phyloP scores from a whole-genome alignment of 2,797 vertebrate genomes.

The Takifugu ocellatus region DNA sequence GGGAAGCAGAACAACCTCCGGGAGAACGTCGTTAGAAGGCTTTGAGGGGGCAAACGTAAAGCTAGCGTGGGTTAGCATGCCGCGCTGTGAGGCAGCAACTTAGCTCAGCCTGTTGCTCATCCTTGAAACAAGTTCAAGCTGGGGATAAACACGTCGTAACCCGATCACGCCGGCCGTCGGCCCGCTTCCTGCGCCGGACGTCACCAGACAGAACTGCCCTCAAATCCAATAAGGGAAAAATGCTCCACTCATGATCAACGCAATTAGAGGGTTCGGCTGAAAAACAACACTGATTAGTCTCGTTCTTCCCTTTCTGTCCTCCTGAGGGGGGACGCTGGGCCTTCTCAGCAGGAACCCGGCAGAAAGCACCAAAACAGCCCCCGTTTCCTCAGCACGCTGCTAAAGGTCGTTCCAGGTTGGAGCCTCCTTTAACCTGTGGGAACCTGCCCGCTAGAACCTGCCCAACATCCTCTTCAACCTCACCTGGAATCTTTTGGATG shows the following conservation, averaged over 20 bases:
- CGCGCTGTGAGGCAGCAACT: too few species aligned
- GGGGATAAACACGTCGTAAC: slow-evolving; percentile 9
- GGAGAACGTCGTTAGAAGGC: too few species aligned
- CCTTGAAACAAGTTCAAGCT: slow-evolving; percentile 1
- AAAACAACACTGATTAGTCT: slow-evolving; percentile 39
- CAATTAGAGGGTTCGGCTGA: slow-evolving; percentile 30
- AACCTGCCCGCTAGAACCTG: slow-evolving; percentile 11
- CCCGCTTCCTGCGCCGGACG: slow-evolving; percentile 15
- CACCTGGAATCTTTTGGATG: slow-evolving; percentile 1
- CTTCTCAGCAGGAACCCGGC: not conserved
- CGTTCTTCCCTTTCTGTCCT: slow-evolving; percentile 29
- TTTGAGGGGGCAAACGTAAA: too few species aligned
- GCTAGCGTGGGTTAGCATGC: too few species aligned
- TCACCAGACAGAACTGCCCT: slow-evolving; percentile 28
- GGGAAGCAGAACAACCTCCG: too few species aligned
- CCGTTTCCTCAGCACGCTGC: too few species aligned
- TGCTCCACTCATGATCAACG: slow-evolving; percentile 47
- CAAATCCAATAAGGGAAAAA: slow-evolving; percentile 65
- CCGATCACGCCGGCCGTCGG: slow-evolving; percentile 3
- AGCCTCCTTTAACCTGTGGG: not conserved
- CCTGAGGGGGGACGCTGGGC: slow-evolving; percentile 12
- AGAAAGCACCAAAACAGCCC: too few species aligned
- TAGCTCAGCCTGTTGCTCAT: too few species aligned
- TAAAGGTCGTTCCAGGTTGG: too few species aligned
- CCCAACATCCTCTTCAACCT: not conserved